phyloP scores from a whole-genome alignment of 1,140 invertebrate genomes.

The Orius insidiosus region DNA sequence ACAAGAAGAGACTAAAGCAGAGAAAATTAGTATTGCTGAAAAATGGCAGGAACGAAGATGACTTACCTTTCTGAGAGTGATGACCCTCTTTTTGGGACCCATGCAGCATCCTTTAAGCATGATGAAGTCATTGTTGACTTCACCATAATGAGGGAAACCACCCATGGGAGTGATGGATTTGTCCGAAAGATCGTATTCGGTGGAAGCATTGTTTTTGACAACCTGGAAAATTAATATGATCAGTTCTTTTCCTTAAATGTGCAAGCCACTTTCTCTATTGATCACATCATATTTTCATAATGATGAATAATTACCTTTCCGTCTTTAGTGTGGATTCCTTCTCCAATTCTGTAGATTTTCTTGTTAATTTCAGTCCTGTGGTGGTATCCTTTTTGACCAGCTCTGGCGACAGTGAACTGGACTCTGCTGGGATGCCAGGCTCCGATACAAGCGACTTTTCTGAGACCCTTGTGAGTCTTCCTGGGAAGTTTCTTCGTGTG shows the following conservation, averaged over 20 bases:
- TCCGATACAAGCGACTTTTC: slow-evolving; percentile 99
- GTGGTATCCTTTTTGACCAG: slow-evolving; percentile 99
- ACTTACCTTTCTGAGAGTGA: slow-evolving; percentile 91
- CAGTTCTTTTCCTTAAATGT: no score
- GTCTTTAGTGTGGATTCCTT: slow-evolving; percentile 84
- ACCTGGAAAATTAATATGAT: no score
- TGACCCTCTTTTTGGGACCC: slow-evolving; percentile 96
- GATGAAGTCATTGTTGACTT: slow-evolving; percentile 96
- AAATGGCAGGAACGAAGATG: neutral
- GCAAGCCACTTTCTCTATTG: no score
- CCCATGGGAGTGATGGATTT: slow-evolving; percentile 99
- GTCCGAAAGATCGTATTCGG: slow-evolving; percentile 94
- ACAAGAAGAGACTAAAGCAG: slow-evolving; percentile 63
- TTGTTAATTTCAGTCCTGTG: slow-evolving; percentile 99
- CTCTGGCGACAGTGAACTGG: slow-evolving; percentile 95
- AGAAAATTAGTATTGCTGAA: slow-evolving; percentile 2
- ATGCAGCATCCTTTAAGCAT: slow-evolving; percentile 98
- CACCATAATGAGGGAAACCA: slow-evolving; percentile 99
- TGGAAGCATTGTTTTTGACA: slow-evolving; percentile 95
- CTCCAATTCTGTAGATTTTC: slow-evolving; percentile 97
- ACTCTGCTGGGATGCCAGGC: slow-evolving; percentile 99
- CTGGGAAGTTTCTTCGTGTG: slow-evolving; percentile 98
- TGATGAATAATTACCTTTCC: no score
- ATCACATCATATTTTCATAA: no score
- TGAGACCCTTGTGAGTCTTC: slow-evolving; percentile 99